phyloP scores from a whole-genome alignment of 2,797 vertebrate species.

The Atherinosoma microstoma region DNA sequence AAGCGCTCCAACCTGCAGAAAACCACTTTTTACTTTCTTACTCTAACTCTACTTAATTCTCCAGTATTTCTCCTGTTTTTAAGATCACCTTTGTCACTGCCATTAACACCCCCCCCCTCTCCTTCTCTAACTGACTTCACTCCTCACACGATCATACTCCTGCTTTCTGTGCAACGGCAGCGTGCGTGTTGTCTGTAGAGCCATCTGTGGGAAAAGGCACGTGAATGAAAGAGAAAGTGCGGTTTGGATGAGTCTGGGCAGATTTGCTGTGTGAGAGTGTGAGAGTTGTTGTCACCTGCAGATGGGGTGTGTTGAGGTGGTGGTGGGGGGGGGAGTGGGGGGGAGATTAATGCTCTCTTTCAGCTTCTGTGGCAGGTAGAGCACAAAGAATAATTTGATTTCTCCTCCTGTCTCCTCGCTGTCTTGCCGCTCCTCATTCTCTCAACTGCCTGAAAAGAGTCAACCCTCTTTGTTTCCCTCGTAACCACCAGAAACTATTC shows the following conservation, averaged over 20 bases:
- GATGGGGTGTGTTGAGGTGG: constrained; percentile 38
- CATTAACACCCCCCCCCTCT: constrained; percentile 1
- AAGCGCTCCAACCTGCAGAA: constrained; percentile 10
- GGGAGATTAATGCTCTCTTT: constrained; percentile 81
- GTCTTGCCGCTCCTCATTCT: constrained; percentile 66
- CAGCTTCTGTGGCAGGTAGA: constrained; percentile 76
- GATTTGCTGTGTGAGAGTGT: constrained; percentile 20
- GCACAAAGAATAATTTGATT: constrained; percentile 82
- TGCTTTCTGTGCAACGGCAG: constrained; percentile 41
- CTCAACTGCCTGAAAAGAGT: constrained; percentile 62
- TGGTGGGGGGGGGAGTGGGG: constrained; percentile 1
- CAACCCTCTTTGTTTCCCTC: constrained; percentile 49
- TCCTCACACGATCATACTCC: constrained; percentile 20
- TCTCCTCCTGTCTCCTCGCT: constrained; percentile 69
- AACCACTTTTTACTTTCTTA: constrained; percentile 2
- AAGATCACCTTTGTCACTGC: background rate
- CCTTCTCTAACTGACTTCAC: constrained; percentile 1
- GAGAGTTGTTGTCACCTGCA: constrained; percentile 76
- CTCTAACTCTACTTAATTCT: background rate
- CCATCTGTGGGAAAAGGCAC: constrained; percentile 40
- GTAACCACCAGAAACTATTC: constrained; percentile 29
- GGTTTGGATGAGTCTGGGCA: constrained; percentile 44
- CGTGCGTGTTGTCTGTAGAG: constrained; percentile 38
- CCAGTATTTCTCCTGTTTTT: constrained; percentile 10
- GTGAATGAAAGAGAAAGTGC: constrained; percentile 45